These are phyloP conservation scores for Aurelia sp. DNA, from an alignment of 30 jellyfish, hydroid and myxozoan species.

Conservation along the genomic window DNA sequence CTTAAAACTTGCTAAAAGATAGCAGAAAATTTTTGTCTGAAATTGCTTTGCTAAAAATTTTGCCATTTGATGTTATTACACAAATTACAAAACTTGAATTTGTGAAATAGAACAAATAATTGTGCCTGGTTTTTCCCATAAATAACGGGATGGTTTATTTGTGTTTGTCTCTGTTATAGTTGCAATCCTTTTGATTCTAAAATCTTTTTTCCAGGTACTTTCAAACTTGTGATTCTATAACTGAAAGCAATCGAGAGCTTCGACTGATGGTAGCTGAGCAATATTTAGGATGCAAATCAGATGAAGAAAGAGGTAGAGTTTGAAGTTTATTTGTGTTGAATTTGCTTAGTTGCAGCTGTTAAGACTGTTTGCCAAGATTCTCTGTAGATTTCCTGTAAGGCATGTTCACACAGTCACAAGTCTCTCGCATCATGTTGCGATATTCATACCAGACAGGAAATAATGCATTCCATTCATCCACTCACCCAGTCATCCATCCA, in stretches of 20 bases:
- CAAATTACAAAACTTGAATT: no score
- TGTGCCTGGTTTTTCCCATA: neutral
- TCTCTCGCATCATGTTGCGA: no score
- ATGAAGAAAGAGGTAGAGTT: conserved; percentile 68
- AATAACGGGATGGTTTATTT: neutral
- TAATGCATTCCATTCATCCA: no score
- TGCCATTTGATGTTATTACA: no score
- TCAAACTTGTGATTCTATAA: conserved; percentile 87
- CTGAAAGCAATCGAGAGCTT: conserved; percentile 57
- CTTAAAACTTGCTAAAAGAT: no score
- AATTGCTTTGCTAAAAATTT: no score
- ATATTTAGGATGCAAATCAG: conserved; percentile 60
- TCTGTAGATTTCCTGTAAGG: neutral
- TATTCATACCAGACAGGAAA: no score
- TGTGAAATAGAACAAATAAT: no score
- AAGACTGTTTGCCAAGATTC: no score
- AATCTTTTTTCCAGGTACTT: conserved; percentile 58
- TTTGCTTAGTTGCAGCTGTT: neutral
- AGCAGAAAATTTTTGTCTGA: no score
- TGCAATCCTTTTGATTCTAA: neutral
- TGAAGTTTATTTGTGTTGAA: neutral
- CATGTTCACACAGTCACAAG: neutral
- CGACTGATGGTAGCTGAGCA: conserved; percentile 73
- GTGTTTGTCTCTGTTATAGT: neutral
- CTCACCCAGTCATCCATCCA: no score